Percentiles rank a stretch among this genome's conserved stretches.
These are phyloP conservation scores for Acanthurus leucopareius DNA, from an alignment of 2,797 vertebrate genomes.

Conservation along the genomic window DNA sequence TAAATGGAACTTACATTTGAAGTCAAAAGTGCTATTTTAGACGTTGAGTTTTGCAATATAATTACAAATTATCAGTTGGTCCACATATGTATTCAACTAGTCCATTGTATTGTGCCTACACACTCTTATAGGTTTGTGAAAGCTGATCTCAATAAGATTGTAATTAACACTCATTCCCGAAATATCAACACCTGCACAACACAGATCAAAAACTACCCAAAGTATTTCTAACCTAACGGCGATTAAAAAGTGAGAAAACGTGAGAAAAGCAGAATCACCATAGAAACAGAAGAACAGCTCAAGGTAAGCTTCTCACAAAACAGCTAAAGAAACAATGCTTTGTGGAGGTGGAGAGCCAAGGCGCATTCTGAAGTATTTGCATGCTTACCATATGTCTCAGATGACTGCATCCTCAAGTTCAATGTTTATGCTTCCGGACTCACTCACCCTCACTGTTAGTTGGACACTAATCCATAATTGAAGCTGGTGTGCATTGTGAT, in stretches of 20 bases:
- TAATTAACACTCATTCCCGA: not conserved
- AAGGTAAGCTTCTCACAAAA: slow-evolving; percentile 74
- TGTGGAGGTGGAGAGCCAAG: slow-evolving; percentile 67
- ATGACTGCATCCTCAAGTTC: slow-evolving; percentile 29
- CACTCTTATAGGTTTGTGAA: not conserved
- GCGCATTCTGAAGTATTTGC: slow-evolving; percentile 39
- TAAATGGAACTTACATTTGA: slow-evolving; percentile 54
- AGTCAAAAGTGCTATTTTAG: slow-evolving; percentile 36
- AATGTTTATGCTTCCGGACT: slow-evolving; percentile 48
- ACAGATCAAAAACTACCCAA: slow-evolving; percentile 28
- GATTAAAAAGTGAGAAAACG: slow-evolving; percentile 32
- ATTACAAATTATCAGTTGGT: slow-evolving; percentile 11
- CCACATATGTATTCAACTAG: not conserved
- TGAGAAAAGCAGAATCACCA: slow-evolving; percentile 74
- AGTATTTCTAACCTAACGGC: slow-evolving; percentile 46
- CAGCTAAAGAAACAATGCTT: slow-evolving; percentile 66
- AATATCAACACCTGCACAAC: slow-evolving; percentile 27
- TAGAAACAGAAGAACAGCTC: slow-evolving; percentile 81
- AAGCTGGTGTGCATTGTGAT: slow-evolving; percentile 13
- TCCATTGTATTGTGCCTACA: not conserved
- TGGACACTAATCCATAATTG: slow-evolving; percentile 35
- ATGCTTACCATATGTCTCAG: slow-evolving; percentile 39
- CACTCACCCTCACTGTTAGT: not conserved
- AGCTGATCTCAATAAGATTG: not conserved
- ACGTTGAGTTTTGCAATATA: slow-evolving; percentile 8